Conservation (phyloP, 2,888 invertebrate genomes). For the Platerodrilus igneus region DNA sequence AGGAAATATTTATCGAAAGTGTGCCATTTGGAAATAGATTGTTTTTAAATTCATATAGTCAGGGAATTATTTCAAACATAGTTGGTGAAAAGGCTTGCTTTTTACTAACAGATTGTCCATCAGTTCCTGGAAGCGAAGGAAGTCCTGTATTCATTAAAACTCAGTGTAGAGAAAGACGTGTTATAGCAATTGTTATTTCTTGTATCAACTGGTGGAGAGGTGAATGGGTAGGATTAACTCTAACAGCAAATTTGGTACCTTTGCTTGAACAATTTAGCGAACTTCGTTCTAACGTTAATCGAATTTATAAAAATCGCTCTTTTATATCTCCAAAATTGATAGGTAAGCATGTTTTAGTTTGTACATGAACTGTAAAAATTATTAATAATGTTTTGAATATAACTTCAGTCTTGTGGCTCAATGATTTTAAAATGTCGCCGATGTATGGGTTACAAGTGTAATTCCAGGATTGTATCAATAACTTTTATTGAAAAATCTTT, state of each 20-base stretch:
- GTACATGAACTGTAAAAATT: no score
- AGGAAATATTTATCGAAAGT: conserved; percentile 29
- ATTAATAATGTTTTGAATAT: no score
- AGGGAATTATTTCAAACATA: conserved; percentile 56
- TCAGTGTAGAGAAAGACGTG: conserved; percentile 8
- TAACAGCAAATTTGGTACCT: conserved; percentile 52
- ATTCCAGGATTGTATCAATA: no score
- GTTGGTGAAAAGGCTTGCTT: conserved; percentile 52
- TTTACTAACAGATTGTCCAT: conserved; percentile 56
- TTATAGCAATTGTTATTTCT: conserved; percentile 54
- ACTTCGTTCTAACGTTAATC: no score
- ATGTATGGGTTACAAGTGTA: no score
- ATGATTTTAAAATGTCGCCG: no score
- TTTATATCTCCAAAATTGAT: no score
- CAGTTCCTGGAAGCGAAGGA: conserved; percentile 58
- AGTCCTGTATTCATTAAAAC: conserved; percentile 51
- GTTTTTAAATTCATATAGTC: conserved; percentile 55
- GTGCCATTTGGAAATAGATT: conserved; percentile 51
- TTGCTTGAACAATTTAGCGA: conserved; percentile 30
- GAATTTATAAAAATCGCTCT: no score
- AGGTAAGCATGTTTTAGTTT: no score
- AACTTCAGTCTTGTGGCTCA: no score
- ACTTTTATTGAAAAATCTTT: no score
- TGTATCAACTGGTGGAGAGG: conserved; percentile 59
- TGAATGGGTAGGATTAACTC: conserved; percentile 60